Evolutionary conservation across 92 coral and sea anemone genomes (phyloP).

Genomic region (Porites evermanni): DNA sequence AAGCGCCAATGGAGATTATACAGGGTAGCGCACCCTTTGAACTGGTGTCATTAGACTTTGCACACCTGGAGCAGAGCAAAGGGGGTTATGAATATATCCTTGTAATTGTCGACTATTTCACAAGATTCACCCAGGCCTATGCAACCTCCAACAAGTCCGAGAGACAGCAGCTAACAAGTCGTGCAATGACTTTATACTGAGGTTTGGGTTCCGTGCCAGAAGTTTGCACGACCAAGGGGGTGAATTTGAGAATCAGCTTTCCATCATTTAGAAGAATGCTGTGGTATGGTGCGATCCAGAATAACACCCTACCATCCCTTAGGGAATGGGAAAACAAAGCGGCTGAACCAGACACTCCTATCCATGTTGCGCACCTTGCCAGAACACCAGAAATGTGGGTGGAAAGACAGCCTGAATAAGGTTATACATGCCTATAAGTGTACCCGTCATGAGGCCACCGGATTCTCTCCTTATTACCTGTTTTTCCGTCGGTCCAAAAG

Average conservation of each 20-base stretch:
- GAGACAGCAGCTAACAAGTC: constrained; percentile 42
- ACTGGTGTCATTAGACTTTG: constrained; percentile 35
- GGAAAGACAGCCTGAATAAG: constrained; percentile 43
- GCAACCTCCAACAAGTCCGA: constrained; percentile 45
- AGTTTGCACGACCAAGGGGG: constrained; percentile 35
- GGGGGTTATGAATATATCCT: constrained; percentile 30
- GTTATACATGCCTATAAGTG: constrained; percentile 68
- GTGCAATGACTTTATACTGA: constrained; percentile 34
- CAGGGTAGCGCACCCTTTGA: constrained; percentile 48
- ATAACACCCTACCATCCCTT: constrained; percentile 29
- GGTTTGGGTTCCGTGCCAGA: constrained; percentile 45
- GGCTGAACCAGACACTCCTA: constrained; percentile 30
- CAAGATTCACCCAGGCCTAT: constrained; percentile 36
- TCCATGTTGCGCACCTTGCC: constrained; percentile 35
- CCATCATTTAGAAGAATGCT: constrained; percentile 45
- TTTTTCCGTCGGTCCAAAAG: too few species aligned
- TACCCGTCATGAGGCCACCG: constrained; percentile 11
- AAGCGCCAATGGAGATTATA: constrained; percentile 52
- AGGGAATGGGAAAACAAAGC: constrained; percentile 32
- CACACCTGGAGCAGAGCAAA: constrained; percentile 29
- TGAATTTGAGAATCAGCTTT: constrained; percentile 38
- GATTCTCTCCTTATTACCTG: too few species aligned
- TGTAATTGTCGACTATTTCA: constrained; percentile 27
- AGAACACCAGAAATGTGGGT: constrained; percentile 34
- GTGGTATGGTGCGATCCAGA: constrained; percentile 31